Base-by-base conservation (phyloP, 64 coral and sea anemone genomes). In the Pachyseris speciosa region DNA sequence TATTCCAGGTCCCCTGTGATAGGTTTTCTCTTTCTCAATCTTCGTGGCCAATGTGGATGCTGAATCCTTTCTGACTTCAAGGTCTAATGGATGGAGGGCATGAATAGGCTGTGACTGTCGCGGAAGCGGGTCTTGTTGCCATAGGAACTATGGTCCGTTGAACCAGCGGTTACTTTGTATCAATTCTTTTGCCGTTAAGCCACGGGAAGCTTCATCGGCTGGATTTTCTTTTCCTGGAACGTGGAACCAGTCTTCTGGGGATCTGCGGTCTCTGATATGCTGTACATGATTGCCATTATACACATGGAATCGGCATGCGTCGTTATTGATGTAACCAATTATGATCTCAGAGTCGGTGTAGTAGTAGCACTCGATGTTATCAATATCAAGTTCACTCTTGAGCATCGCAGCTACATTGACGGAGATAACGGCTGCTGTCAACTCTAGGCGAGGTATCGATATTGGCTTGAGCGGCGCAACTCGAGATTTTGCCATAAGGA, bases 381-480 rank as follows among this genome's bases (percentile, higher is more conserved):
- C 48, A 13, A 71, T 51, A 64, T 92, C 89, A 29, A 92, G 61
- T 47, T 92, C 89, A 60, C n/a, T 39, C 12, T 39, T 75, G 24
- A 74, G 78, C 79, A 83, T 91, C 9, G 68, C 2, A 12, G 52
- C 37, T 74, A 88, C 86, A 37, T 75, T 88, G n/a, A 70, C 75
- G 42, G 88, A 91, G 16, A 91, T 55, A 11, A 91, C 74, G 1
- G 88, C 75, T 1, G 88, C 88, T 53, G 76, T 91, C 1, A 91
- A 41, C 24, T 91, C 88, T 22, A 91, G 74, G 22, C 75, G 88
- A 53, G 88, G 75, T 26, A 91, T 91, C n/a, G 88, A 68, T 25
- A 91, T 80, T 45, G 59, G 65, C 13, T 83, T 91, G 1, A 91
- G 39, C 9, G 64, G 75, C 1, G 45, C 88, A 6, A 91, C 63